Evolutionary conservation across 2,113 vertebrate genomes (phyloP).

Genomic region (Lagopus leucura): DNA sequence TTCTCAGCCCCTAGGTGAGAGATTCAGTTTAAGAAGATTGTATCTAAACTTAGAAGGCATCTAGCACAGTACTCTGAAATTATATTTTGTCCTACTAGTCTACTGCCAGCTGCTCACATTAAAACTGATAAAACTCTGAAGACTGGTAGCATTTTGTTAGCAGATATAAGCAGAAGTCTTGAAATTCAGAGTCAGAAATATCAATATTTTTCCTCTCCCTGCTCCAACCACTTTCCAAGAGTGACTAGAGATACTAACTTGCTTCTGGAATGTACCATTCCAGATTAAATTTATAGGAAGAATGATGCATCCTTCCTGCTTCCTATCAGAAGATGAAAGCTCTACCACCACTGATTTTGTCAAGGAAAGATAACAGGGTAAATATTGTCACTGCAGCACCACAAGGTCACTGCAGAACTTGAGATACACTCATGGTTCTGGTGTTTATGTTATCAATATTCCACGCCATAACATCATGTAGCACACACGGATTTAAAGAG

Average conservation of each 20-base stretch:
- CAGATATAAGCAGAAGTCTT: not conserved
- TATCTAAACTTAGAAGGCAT: not conserved
- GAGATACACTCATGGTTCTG: not conserved
- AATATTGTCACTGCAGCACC: not conserved
- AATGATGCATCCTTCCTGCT: not conserved
- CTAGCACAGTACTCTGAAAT: not conserved
- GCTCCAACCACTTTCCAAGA: not conserved
- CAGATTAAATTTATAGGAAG: not conserved
- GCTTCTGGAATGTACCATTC: not conserved
- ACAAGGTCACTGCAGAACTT: not conserved
- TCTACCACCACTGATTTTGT: not conserved
- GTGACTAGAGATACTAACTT: not conserved
- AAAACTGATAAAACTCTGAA: not conserved
- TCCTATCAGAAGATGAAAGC: accelerated
- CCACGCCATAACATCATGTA: no score
- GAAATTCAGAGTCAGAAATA: not conserved
- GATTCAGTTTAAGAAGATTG: not conserved
- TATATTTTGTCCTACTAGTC: not conserved
- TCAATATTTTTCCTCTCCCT: not conserved
- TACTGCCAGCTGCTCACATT: not conserved
- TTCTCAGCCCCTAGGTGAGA: not conserved
- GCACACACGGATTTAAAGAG: no score
- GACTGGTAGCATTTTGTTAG: not conserved
- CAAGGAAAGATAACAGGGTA: accelerated
- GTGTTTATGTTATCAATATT: no score